Conservation (phyloP, 2,888 invertebrate species). For the Caenorhabditis plicata region DNA sequence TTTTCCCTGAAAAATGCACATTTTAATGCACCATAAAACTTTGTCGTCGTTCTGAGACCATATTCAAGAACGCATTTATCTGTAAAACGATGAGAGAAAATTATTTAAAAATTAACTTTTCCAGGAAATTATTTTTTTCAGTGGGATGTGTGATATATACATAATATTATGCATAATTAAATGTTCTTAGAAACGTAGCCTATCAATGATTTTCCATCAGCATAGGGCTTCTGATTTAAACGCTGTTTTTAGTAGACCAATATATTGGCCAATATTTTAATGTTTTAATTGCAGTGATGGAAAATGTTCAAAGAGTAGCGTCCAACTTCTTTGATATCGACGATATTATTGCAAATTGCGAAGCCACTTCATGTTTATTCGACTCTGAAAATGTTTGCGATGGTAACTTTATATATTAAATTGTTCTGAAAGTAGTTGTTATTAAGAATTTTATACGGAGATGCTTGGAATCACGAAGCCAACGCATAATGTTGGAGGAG, state of each 20-base stretch:
- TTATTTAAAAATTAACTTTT: no score
- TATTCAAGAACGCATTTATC: no score
- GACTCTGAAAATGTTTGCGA: slow-evolving; percentile 6
- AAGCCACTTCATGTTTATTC: slow-evolving; percentile 18
- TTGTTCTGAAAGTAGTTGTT: neutral
- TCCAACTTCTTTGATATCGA: slow-evolving; percentile 22
- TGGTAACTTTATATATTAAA: slow-evolving; percentile 2
- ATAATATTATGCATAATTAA: no score
- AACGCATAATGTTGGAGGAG: slow-evolving; percentile 3
- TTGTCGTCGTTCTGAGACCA: no score
- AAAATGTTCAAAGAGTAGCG: slow-evolving; percentile 4
- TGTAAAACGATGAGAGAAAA: no score
- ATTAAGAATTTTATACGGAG: slow-evolving; percentile 27
- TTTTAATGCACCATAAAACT: no score
- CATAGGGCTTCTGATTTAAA: no score
- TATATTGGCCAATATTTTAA: slow-evolving; percentile 1
- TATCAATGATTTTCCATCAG: no score
- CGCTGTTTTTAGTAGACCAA: no score
- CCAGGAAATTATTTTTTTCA: neutral
- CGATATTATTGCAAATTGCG: slow-evolving; percentile 20
- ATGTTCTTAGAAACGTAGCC: no score
- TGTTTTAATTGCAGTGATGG: neutral
- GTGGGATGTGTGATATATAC: neutral
- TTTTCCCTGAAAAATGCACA: no score
- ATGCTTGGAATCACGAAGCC: slow-evolving; percentile 18